Percentiles rank a stretch among this genome's conserved stretches.
Conservation (phyloP, 37 sponge, comb jelly and placozoan species). For the Petrosia ficiformis region DNA sequence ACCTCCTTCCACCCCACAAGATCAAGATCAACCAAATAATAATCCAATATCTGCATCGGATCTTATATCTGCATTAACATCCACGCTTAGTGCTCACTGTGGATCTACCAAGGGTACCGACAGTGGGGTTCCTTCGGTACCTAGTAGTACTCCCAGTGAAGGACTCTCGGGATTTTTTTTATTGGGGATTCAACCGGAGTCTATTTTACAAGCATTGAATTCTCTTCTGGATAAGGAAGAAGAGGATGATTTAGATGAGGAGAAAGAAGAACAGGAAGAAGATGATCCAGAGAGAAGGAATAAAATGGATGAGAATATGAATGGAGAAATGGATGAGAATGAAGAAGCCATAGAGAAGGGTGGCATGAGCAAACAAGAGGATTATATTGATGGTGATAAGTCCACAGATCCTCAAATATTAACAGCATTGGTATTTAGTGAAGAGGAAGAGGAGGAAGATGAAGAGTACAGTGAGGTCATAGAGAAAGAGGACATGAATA, state of each 20-base stretch:
- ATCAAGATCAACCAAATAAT: neutral
- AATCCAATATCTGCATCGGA: conserved; percentile 44
- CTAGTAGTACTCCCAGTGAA: conserved; percentile 40
- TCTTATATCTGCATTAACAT: conserved; percentile 37
- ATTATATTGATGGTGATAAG: no score
- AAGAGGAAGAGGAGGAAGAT: no score
- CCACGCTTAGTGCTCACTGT: neutral
- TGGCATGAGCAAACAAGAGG: no score
- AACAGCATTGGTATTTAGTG: no score
- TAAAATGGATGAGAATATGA: no score
- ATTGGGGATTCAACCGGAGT: conserved; percentile 50
- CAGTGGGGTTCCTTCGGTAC: conserved; percentile 26
- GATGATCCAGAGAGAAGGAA: neutral
- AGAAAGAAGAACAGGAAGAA: neutral
- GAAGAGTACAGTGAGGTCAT: no score
- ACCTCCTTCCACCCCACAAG: conserved; percentile 58
- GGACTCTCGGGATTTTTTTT: conserved; percentile 26
- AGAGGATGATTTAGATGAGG: neutral
- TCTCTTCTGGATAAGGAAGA: conserved; percentile 19
- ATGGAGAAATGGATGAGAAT: no score
- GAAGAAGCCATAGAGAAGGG: no score
- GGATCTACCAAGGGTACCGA: neutral
- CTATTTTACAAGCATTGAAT: conserved; percentile 45
- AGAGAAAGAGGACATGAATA: no score
- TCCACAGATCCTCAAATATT: no score